Conservation (phyloP, 2,888 invertebrate species). For the Ochropleura plecta region DNA sequence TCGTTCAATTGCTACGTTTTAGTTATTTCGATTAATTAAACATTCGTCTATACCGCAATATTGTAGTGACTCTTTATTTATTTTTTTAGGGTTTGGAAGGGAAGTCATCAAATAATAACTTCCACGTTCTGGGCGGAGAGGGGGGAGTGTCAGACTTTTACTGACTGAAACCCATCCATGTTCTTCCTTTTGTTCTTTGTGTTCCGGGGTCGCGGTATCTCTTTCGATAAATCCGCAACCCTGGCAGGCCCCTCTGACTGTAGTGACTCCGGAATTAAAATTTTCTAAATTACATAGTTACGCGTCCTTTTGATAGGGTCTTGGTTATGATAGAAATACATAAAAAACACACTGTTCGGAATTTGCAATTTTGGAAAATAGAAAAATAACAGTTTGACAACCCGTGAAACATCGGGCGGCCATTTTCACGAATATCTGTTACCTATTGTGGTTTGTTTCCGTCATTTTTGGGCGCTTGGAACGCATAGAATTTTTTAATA, state of each 20-base stretch:
- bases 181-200: no score
- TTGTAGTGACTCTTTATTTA: neutral
- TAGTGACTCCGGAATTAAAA: slow-evolving; percentile 13
- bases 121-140: no score
- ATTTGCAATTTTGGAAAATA: slow-evolving; percentile 42
- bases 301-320: slow-evolving; percentile 7
- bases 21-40: slow-evolving; percentile 6
- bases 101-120: no score
- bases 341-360: slow-evolving; percentile 26
- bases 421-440: slow-evolving; percentile 46
- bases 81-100: no score
- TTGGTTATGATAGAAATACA: slow-evolving; percentile 26
- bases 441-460: slow-evolving; percentile 47
- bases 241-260: no score
- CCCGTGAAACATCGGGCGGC: slow-evolving; percentile 35
- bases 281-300: slow-evolving; percentile 33
- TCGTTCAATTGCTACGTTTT: slow-evolving; percentile 12
- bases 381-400: slow-evolving; percentile 40
- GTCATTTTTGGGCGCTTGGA: slow-evolving; percentile 39
- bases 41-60: neutral
- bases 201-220: no score
- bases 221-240: no score
- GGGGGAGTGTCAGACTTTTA: no score
- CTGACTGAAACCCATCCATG: no score
- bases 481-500: slow-evolving; percentile 52